These are phyloP conservation scores for Nomada fucata DNA, from an alignment of 2,888 invertebrate genomes.

Conservation along the genomic window DNA sequence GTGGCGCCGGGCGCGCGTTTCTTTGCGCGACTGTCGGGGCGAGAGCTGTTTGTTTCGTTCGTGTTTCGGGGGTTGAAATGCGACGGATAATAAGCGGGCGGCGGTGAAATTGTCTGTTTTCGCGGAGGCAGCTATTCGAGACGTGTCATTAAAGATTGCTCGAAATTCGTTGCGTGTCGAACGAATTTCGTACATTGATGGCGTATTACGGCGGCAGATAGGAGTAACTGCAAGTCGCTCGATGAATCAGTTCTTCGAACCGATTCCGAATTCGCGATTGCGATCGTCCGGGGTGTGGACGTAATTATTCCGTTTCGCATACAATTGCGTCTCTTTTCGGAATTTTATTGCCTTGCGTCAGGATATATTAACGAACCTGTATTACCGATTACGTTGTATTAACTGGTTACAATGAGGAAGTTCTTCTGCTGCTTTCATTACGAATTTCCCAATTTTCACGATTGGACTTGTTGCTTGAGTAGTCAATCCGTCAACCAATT, in stretches of 20 bases:
- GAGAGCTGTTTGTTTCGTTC: slow-evolving; percentile 42
- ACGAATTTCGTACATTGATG: slow-evolving; percentile 51
- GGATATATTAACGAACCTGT: no score
- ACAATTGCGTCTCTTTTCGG: no score
- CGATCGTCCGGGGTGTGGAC: slow-evolving; percentile 48
- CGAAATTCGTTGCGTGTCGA: slow-evolving; percentile 67
- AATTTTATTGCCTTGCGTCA: neutral
- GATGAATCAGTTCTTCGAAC: slow-evolving; percentile 67
- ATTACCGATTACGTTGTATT: no score
- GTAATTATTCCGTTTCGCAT: slow-evolving; percentile 56
- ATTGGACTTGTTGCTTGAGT: no score
- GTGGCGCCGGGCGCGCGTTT: slow-evolving; percentile 22
- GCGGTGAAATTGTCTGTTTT: slow-evolving; percentile 51
- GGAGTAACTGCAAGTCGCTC: slow-evolving; percentile 60
- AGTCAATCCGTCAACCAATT: no score
- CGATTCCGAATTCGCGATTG: slow-evolving; percentile 43
- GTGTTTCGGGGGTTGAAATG: slow-evolving; percentile 33
- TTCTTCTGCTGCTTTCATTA: no score
- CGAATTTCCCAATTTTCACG: no score
- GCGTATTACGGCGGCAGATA: slow-evolving; percentile 31
- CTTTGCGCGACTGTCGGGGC: slow-evolving; percentile 31
- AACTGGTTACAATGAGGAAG: no score
- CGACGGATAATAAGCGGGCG: slow-evolving; percentile 40
- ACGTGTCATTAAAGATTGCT: slow-evolving; percentile 70
- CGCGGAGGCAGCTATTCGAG: slow-evolving; percentile 31